Percentiles rank a stretch among this genome's conserved stretches.
Conservation (phyloP, 2,797 vertebrate species). For the Gouania willdenowi region DNA sequence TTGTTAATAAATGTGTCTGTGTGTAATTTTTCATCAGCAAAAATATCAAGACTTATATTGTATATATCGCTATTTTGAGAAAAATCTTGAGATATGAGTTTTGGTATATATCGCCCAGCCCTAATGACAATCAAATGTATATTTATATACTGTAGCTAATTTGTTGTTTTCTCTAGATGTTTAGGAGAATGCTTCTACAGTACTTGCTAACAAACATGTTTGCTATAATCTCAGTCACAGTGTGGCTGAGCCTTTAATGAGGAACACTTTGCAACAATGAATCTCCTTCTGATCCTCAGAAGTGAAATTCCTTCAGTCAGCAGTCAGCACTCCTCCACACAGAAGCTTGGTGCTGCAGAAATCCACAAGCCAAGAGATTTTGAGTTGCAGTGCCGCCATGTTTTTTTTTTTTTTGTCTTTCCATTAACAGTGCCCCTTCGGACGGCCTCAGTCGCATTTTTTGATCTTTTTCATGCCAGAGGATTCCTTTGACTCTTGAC, state of each 20-base stretch:
- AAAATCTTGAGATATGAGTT: too few relatives aligned
- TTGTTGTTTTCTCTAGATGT: constrained; percentile 7
- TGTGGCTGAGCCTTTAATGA: constrained; percentile 58
- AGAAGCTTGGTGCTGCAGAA: constrained; percentile 60
- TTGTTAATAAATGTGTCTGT: too few relatives aligned
- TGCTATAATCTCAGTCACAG: constrained; percentile 56
- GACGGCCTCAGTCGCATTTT: constrained; percentile 45
- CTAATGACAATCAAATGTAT: too few relatives aligned
- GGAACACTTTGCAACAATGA: constrained; percentile 59
- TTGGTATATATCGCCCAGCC: too few relatives aligned
- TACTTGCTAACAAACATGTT: constrained; percentile 52
- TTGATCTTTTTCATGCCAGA: constrained; percentile 46
- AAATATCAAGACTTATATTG: too few relatives aligned
- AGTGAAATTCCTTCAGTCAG: constrained; percentile 55
- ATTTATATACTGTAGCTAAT: too few relatives aligned
- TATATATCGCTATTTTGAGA: too few relatives aligned
- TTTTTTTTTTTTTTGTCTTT: constrained; percentile 57
- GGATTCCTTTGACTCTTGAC: constrained; percentile 57
- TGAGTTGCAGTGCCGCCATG: constrained; percentile 52
- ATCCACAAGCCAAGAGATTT: constrained; percentile 54
- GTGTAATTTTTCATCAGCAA: too few relatives aligned
- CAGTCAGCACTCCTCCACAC: constrained; percentile 65
- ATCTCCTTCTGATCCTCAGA: constrained; percentile 58
- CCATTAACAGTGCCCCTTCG: too few relatives aligned
- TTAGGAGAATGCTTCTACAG: constrained; percentile 17